Evolutionary conservation across 2,888 invertebrate species (phyloP), one percentile per base, ranked within the genome.

Genomic region (Aphodius granarius): DNA sequence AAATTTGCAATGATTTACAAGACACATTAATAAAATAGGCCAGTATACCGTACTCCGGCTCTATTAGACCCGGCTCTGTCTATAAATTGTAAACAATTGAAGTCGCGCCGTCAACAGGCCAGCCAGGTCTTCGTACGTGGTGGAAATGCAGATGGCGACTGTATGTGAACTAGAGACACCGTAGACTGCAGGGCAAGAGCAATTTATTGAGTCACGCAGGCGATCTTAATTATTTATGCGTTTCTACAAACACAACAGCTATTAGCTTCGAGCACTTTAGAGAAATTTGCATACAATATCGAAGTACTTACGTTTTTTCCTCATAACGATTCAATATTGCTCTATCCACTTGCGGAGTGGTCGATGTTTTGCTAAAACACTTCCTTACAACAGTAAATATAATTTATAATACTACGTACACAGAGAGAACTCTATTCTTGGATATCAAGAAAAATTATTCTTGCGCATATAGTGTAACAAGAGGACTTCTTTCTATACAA

Each of bases 1-100:
- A 74, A 76, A 76, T 73, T 73, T 43, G 43, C 73, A 72, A 76
- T 74, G 74, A 76, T 72, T 66, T 74, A 75, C 74, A 64, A 64
- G 74, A 66, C 66, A 64, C 68, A 72, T 76, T 76, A 74, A 74
- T 76, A 76, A 76, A 76, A 76, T 76, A 74, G 76, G 76, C 73
- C 76, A 74, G 66, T 72, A 74, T 76, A 76, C 76, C 76, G 76
- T 76, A 74, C 63, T 74, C 76, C 72, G 74, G 76, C 73, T 76
- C 73, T 71, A 73, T 71, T 76, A 76, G 71, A 72, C 71, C 63
- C 71, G 71, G 63, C 43, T 63, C 66, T 71, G 71, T 76, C 76
- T 72, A 76, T 76, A 76, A 76, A 76, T 76, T 66, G 74, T 66
- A 66, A 74, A 76, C 74, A 76, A 74, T 76, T 75, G 72, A 73